Conservation (phyloP, 2,113 vertebrate genomes). For the Poeciliopsis prolifica region DNA sequence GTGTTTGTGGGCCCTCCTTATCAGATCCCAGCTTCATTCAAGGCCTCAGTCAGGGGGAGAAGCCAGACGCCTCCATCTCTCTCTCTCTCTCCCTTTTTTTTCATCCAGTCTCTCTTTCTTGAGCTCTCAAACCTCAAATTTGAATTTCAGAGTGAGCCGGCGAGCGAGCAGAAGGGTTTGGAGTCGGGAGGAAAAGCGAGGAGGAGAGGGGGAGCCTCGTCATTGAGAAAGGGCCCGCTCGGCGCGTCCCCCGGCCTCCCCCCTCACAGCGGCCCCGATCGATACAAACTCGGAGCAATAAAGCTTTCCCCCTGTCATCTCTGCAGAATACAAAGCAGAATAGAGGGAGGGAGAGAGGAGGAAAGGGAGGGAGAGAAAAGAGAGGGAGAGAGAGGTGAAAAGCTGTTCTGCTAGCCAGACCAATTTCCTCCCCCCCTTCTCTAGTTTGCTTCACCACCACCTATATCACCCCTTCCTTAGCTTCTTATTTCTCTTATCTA, state of each 20-base stretch:
- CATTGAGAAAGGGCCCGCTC: slow-evolving; percentile 81
- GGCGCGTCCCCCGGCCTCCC: slow-evolving; percentile 75
- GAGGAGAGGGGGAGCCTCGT: slow-evolving; percentile 55
- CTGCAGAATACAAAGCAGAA: slow-evolving; percentile 87
- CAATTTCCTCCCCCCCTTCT: slow-evolving; percentile 79
- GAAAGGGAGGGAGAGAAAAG: slow-evolving; percentile 60
- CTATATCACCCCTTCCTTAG: slow-evolving; percentile 61
- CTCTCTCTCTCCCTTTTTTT: slow-evolving; percentile 57
- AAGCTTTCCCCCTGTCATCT: slow-evolving; percentile 88
- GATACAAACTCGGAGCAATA: slow-evolving; percentile 88
- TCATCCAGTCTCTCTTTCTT: slow-evolving; percentile 35
- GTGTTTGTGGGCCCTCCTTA: slow-evolving; percentile 72
- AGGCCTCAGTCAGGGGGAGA: slow-evolving; percentile 64
- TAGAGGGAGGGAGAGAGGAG: slow-evolving; percentile 75
- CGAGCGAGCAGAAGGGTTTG: slow-evolving; percentile 50
- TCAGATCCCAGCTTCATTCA: slow-evolving; percentile 75
- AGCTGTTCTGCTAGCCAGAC: slow-evolving; percentile 86
- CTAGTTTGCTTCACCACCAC: slow-evolving; percentile 62
- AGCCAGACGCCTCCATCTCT: slow-evolving; percentile 64
- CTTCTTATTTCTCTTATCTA: slow-evolving; percentile 61
- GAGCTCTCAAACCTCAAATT: slow-evolving; percentile 77
- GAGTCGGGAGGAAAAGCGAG: slow-evolving; percentile 21
- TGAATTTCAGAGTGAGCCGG: slow-evolving; percentile 78
- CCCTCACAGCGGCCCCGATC: slow-evolving; percentile 83
- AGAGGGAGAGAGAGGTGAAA: slow-evolving; percentile 81